These are phyloP conservation scores for Fulica atra DNA, from an alignment of 2,113 vertebrate genomes.

Conservation along the genomic window DNA sequence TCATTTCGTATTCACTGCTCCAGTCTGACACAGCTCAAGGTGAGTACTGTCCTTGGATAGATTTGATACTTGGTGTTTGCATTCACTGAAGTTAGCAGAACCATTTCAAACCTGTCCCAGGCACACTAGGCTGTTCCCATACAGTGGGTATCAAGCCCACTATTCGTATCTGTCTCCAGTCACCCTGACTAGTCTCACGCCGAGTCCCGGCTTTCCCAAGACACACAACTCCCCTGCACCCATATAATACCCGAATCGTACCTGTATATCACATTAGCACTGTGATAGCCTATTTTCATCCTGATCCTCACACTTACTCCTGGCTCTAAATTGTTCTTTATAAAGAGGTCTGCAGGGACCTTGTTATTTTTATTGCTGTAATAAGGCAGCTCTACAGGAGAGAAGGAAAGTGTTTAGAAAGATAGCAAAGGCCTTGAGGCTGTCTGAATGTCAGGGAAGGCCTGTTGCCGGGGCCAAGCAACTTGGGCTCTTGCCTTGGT, in stretches of 20 bases:
- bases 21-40: not conserved
- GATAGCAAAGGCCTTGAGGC: constrained; percentile 27
- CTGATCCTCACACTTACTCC: constrained; percentile 62
- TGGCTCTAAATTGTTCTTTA: constrained; percentile 75
- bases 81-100: not conserved
- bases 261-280: constrained; percentile 74
- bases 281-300: constrained; percentile 69
- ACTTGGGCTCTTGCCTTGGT: not conserved
- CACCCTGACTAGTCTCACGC: not conserved
- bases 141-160: not conserved
- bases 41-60: not conserved
- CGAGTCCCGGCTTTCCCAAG: not conserved
- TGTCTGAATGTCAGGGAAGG: constrained; percentile 12
- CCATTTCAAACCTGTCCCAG: not conserved
- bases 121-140: accelerated
- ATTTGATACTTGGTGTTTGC: not conserved
- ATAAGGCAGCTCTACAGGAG: constrained; percentile 70
- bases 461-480: not conserved
- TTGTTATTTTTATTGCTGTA: constrained; percentile 80
- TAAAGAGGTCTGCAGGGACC: constrained; percentile 77
- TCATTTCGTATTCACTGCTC: not conserved
- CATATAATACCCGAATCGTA: not conserved
- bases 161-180: not conserved
- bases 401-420: constrained; percentile 64
- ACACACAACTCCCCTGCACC: constrained; percentile 8